phyloP scores from a whole-genome alignment of 2,797 vertebrate genomes.

The Pelochelys cantorii region DNA sequence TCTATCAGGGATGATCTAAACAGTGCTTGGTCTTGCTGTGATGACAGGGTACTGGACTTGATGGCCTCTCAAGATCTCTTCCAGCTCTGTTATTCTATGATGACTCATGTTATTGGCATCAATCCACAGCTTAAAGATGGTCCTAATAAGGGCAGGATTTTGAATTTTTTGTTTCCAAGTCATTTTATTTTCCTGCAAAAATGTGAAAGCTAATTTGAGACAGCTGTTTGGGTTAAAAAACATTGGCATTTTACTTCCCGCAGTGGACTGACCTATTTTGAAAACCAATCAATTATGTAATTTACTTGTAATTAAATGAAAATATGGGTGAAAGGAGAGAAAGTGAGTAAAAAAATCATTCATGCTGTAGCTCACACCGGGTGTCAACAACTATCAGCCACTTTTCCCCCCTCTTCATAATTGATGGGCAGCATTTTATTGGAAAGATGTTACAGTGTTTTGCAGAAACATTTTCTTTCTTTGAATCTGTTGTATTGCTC shows the following conservation, averaged over 20 bases:
- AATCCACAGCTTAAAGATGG: not conserved
- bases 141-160: not conserved
- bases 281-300: slow-evolving; percentile 22
- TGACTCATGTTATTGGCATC: not conserved
- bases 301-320: slow-evolving; percentile 32
- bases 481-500: not conserved
- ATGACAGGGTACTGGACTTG: too few species aligned
- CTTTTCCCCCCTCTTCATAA: slow-evolving; percentile 1
- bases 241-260: not conserved
- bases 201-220: not conserved
- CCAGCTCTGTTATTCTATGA: not conserved
- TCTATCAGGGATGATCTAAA: too few species aligned
- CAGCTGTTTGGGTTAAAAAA: not conserved
- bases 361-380: not conserved
- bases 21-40: too few species aligned
- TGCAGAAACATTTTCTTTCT: not conserved
- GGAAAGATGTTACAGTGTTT: not conserved
- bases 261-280: not conserved
- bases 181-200: not conserved
- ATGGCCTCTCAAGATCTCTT: too few species aligned
- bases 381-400: not conserved
- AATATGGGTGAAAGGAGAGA: not conserved
- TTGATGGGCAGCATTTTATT: slow-evolving; percentile 1
- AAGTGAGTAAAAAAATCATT: slow-evolving; percentile 13
- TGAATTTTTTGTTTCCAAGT: not conserved